A percentile compares a stretch with the other conserved stretches of the same genome.
These are phyloP conservation scores for Sebastes glaucus DNA, from an alignment of 2,797 vertebrate genomes.

Conservation along the genomic window DNA sequence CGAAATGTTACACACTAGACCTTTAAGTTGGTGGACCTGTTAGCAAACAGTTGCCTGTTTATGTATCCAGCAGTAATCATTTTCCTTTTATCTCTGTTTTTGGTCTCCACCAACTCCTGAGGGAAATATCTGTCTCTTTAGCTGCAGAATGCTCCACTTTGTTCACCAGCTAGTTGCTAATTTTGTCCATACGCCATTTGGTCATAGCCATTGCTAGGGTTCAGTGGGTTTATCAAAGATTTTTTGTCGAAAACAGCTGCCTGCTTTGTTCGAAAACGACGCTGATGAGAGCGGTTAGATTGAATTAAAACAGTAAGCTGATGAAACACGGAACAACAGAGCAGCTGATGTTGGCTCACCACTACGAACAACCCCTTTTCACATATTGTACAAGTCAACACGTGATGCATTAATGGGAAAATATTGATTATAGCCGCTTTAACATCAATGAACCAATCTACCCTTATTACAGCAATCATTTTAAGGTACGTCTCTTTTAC, in stretches of 20 bases:
- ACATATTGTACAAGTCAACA: not conserved
- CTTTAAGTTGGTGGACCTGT: too few species aligned
- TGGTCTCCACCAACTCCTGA: not conserved
- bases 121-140: not conserved
- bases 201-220: too few species aligned
- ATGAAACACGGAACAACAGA: not conserved
- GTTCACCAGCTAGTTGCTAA: not conserved
- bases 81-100: not conserved
- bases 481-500: not conserved
- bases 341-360: not conserved
- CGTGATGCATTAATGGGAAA: not conserved
- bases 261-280: not conserved
- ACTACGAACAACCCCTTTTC: not conserved
- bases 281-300: not conserved
- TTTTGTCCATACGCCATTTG: too few species aligned
- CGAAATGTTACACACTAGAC: too few species aligned
- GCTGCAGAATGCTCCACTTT: not conserved
- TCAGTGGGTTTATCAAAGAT: too few species aligned
- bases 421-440: not conserved
- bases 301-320: not conserved
- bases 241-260: not conserved
- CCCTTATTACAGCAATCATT: not conserved
- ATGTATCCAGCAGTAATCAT: too few species aligned
- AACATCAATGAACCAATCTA: not conserved
- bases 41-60: too few species aligned